These are phyloP conservation scores for Luperina nickerlii DNA, from an alignment of 2,888 invertebrate genomes.

Conservation along the genomic window DNA sequence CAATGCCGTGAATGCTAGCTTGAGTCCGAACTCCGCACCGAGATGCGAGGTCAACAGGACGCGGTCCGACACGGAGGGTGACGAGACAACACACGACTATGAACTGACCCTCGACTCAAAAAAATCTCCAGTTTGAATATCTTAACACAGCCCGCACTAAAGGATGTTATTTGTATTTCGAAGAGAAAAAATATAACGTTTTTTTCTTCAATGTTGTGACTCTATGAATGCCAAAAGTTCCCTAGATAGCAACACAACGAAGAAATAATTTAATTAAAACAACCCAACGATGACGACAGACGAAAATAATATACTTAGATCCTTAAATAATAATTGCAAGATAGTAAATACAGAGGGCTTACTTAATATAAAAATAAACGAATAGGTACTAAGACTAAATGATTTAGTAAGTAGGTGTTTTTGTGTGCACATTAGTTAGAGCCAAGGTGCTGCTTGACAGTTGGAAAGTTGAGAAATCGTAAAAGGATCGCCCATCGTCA, in stretches of 20 bases:
- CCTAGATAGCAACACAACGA: background rate
- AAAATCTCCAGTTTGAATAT: slow-evolving; percentile 48
- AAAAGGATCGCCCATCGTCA: background rate
- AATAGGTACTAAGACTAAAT: background rate
- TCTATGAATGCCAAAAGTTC: background rate
- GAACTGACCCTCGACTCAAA: slow-evolving; percentile 51
- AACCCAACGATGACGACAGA: background rate
- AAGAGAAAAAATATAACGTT: background rate
- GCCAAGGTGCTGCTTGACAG: background rate
- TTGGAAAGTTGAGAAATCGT: background rate
- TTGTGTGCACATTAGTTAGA: background rate
- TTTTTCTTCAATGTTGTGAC: background rate
- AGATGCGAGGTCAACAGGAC: slow-evolving; percentile 67
- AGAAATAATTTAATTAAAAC: slow-evolving; percentile 1
- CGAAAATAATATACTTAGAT: background rate
- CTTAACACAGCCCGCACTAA: slow-evolving; percentile 19
- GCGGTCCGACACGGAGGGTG: slow-evolving; percentile 51
- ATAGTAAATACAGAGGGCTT: background rate
- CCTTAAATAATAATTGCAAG: background rate
- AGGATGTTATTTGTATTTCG: background rate
- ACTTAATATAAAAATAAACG: background rate
- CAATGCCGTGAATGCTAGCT: slow-evolving; percentile 80
- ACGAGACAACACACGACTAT: slow-evolving; percentile 32
- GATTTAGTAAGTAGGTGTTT: background rate
- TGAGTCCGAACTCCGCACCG: slow-evolving; percentile 54